phyloP scores from a whole-genome alignment of 2,797 vertebrate genomes.

The Tiaroga cobitis region DNA sequence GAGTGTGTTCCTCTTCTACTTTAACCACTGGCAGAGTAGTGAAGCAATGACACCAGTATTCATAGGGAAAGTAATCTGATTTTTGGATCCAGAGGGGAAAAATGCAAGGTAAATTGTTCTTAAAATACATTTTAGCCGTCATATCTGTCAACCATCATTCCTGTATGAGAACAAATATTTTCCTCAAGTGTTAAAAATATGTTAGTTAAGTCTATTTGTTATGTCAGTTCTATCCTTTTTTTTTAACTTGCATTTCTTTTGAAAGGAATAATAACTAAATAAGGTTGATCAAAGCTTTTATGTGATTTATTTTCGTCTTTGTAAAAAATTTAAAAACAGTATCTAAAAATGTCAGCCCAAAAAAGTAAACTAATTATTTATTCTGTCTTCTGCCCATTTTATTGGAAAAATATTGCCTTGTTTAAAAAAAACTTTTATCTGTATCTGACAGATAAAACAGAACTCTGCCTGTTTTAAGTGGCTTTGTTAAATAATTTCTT shows the following conservation, averaged over 20 bases:
- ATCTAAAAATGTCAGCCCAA: background rate
- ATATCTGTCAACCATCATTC: background rate
- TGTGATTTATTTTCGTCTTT: background rate
- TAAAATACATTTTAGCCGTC: background rate
- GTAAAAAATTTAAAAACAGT: background rate
- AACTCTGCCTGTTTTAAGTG: background rate
- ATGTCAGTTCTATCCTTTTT: background rate
- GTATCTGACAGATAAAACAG: background rate
- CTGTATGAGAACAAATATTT: constrained; percentile 10
- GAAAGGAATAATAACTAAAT: background rate
- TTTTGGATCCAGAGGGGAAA: background rate
- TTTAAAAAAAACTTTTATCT: background rate
- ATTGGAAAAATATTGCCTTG: background rate
- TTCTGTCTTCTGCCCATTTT: background rate
- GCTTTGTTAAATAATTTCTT: background rate
- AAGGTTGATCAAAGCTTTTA: background rate
- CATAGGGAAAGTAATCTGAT: background rate
- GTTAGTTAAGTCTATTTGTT: background rate
- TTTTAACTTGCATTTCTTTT: background rate
- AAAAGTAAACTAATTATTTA: background rate
- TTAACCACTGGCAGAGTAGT: constrained; percentile 43
- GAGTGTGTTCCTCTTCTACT: constrained; percentile 59
- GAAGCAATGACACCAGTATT: constrained; percentile 19
- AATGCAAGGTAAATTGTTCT: background rate
- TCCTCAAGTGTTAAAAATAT: background rate